These are phyloP conservation scores for Esox niger DNA, from an alignment of 2,113 vertebrate species.

Conservation along the genomic window DNA sequence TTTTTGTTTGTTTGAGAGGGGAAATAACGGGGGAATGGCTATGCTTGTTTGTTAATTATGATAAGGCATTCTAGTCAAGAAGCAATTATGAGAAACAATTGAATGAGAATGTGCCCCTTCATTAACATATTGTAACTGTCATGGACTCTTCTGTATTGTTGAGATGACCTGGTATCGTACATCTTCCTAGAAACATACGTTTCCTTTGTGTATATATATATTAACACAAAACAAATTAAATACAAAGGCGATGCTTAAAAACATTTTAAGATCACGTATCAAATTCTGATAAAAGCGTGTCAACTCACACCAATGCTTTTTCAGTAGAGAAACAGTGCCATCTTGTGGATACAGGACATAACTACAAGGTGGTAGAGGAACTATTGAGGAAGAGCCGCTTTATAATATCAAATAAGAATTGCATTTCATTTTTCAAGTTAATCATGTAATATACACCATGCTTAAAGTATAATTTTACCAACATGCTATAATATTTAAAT, in stretches of 20 bases:
- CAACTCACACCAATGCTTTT: background rate
- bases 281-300: background rate
- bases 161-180: background rate
- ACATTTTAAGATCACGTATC: background rate
- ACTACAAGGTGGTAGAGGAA: background rate
- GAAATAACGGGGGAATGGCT: no score
- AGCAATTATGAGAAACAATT: no score
- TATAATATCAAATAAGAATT: background rate
- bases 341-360: slow-evolving; percentile 60
- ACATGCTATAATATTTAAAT: background rate
- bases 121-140: background rate
- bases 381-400: background rate
- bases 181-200: no score
- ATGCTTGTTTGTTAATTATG: no score
- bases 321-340: slow-evolving; percentile 52
- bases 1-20: no score
- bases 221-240: no score
- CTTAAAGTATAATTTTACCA: background rate
- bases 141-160: background rate
- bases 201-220: no score
- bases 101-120: no score
- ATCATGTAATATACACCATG: background rate
- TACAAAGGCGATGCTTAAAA: no score
- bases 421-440: background rate
- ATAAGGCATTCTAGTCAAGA: no score